Conservation (phyloP, 2,113 vertebrate genomes). For the Psilopsiagon aymara region DNA sequence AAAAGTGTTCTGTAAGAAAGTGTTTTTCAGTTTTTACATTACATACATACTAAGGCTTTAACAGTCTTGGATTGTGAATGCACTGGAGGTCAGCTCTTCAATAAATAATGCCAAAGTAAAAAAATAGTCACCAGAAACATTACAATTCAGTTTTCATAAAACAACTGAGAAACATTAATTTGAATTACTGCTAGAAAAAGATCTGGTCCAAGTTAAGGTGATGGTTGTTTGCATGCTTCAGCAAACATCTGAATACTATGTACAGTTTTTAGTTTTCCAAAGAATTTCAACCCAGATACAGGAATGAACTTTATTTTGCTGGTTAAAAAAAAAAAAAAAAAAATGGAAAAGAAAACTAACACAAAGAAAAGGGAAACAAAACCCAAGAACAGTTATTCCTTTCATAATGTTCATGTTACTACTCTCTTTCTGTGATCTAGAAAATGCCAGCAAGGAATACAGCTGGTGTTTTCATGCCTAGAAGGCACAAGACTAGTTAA, state of each 20-base stretch:
- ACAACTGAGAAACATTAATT: background rate
- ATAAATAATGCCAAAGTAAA: background rate
- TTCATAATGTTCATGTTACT: background rate
- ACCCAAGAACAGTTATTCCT: background rate
- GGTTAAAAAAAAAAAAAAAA: no score
- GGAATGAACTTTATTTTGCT: background rate
- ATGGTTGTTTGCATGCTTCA: background rate
- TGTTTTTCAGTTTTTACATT: background rate
- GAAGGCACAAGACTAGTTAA: background rate
- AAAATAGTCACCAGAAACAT: background rate
- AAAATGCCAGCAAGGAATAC: background rate
- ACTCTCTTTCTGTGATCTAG: background rate
- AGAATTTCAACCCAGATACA: background rate
- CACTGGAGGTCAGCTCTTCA: background rate
- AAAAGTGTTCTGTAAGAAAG: background rate
- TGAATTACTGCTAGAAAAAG: background rate
- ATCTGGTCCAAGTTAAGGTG: background rate
- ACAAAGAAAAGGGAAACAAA: background rate
- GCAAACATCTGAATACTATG: background rate
- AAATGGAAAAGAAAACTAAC: background rate
- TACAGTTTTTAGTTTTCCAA: background rate
- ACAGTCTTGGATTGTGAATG: accelerated
- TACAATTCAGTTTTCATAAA: background rate
- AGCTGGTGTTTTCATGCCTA: background rate
- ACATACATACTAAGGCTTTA: background rate